Conservation (phyloP, 2,888 invertebrate genomes). For the Microplitis manilae region DNA sequence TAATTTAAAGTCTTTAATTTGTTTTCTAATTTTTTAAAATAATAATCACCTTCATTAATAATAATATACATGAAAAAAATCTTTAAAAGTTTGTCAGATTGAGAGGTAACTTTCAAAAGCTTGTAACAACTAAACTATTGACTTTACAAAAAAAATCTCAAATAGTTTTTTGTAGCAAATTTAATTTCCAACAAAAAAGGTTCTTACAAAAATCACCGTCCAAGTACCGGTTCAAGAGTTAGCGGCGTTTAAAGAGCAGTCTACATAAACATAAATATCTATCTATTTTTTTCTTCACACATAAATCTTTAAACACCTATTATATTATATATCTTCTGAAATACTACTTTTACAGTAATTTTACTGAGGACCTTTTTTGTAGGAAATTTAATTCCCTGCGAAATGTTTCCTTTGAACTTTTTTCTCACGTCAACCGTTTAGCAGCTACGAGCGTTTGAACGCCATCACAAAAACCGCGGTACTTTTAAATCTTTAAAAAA, state of each 20-base stretch:
- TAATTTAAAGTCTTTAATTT: constrained; percentile 3
- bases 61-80: neutral
- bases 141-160: neutral
- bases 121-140: neutral
- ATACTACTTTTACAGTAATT: neutral
- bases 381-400: neutral
- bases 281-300: neutral
- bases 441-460: too few species aligned
- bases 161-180: neutral
- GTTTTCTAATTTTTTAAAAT: neutral
- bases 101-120: neutral
- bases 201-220: neutral
- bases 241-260: too few species aligned
- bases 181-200: neutral
- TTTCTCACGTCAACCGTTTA: too few species aligned
- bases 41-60: neutral
- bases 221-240: neutral
- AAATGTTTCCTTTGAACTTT: too few species aligned
- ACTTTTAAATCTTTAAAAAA: too few species aligned
- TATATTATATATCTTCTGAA: neutral
- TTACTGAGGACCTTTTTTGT: neutral
- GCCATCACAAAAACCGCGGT: too few species aligned
- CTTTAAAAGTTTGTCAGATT: neutral
- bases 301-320: neutral
- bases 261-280: too few species aligned